Percentiles rank a stretch among this genome's conserved stretches.
Evolutionary conservation across 1,140 invertebrate genomes (phyloP).

Genomic region (Whitmania pigra): DNA sequence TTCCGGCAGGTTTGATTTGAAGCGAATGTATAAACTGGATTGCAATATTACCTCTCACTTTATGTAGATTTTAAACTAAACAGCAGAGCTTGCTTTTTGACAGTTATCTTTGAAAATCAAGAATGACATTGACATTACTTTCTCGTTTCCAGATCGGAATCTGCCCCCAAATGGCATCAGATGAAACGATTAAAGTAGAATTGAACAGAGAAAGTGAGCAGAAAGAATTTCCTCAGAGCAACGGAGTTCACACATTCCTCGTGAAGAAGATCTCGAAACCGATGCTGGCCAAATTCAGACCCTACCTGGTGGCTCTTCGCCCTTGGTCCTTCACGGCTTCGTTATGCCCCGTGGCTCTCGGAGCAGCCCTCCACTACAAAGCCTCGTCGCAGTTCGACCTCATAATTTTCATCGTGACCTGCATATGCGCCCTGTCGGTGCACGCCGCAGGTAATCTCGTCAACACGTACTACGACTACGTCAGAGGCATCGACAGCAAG

Average conservation of each 20-base stretch:
- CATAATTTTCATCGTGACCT: conserved; percentile 62
- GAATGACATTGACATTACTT: no score
- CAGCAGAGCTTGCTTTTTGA: no score
- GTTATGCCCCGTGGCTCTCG: conserved; percentile 71
- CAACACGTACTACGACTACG: conserved; percentile 87
- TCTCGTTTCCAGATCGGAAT: no score
- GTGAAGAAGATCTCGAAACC: neutral
- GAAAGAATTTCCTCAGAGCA: neutral
- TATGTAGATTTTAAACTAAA: no score
- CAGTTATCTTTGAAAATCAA: no score
- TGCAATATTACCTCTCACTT: no score
- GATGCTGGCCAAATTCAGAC: neutral
- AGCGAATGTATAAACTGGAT: no score
- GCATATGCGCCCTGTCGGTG: conserved; percentile 72
- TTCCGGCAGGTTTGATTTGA: no score
- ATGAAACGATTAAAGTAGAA: no score
- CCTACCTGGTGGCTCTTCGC: conserved; percentile 51
- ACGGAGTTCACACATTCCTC: neutral
- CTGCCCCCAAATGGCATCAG: no score
- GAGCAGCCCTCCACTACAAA: conserved; percentile 72
- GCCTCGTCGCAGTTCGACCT: conserved; percentile 57
- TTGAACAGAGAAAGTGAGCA: no score
- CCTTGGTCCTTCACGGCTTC: conserved; percentile 87
- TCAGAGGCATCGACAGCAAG: conserved; percentile 76
- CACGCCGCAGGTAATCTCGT: conserved; percentile 92